A percentile compares a stretch with the other conserved stretches of the same genome.
Evolutionary conservation across 2,888 invertebrate species (phyloP).

Genomic region (Tipula confusa): DNA sequence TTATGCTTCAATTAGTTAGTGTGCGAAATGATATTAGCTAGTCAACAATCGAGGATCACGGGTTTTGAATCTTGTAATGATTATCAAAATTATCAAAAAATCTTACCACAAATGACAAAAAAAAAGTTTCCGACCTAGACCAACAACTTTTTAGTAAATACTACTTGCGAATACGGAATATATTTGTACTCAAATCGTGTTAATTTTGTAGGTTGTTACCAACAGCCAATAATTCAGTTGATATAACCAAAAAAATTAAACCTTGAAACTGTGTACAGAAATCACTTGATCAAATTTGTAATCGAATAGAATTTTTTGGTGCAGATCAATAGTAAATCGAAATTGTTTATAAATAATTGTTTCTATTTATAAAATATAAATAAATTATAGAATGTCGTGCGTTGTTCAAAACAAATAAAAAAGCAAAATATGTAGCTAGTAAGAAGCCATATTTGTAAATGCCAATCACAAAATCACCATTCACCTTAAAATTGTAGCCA

Average conservation of each 20-base stretch:
- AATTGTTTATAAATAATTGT: not conserved
- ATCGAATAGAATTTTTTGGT: not conserved
- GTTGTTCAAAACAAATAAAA: not conserved
- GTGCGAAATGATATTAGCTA: too few relatives aligned
- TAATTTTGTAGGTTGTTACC: too few relatives aligned
- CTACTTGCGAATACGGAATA: too few relatives aligned
- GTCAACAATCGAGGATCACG: too few relatives aligned
- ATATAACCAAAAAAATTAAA: not conserved
- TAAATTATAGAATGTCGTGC: not conserved
- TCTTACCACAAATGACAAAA: too few relatives aligned
- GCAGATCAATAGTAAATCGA: not conserved
- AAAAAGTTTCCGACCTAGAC: too few relatives aligned
- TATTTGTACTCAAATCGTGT: too few relatives aligned
- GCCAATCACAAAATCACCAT: not conserved
- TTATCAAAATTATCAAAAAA: too few relatives aligned
- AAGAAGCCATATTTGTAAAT: conserved; percentile 25
- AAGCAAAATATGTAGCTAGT: not conserved
- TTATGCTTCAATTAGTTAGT: too few relatives aligned
- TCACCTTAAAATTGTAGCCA: not conserved
- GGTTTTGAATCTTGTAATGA: too few relatives aligned
- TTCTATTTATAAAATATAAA: not conserved
- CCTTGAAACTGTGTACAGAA: not conserved
- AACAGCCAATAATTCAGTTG: not conserved
- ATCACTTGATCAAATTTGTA: not conserved
- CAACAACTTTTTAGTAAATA: too few relatives aligned